Percentiles rank a stretch among this genome's conserved stretches.
These are phyloP conservation scores for Volucella inanis DNA, from an alignment of 2,888 invertebrate genomes.

Conservation along the genomic window DNA sequence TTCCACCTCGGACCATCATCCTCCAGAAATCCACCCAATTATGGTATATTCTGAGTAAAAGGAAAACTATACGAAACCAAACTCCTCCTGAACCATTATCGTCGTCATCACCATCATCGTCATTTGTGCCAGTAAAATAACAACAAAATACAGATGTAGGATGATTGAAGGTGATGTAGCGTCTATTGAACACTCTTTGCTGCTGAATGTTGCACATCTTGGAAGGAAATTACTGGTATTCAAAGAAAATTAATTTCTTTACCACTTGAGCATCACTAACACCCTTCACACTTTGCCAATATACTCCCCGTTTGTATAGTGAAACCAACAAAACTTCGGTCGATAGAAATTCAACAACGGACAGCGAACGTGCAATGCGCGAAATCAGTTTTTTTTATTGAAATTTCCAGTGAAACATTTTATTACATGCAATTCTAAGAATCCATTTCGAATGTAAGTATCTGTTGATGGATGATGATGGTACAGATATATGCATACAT, in stretches of 20 bases:
- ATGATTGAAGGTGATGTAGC: constrained; percentile 41
- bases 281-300: constrained; percentile 38
- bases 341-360: not conserved
- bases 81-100: constrained; percentile 14
- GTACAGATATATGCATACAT: not conserved
- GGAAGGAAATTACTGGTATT: constrained; percentile 43
- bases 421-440: constrained; percentile 55
- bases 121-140: not conserved
- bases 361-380: constrained; percentile 26
- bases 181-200: not conserved
- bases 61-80: not conserved
- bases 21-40: constrained; percentile 17
- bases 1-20: not conserved
- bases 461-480: constrained; percentile 40
- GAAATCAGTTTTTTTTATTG: constrained; percentile 39
- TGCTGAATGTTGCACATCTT: not conserved
- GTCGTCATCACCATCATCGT: not conserved
- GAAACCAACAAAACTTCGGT: not conserved
- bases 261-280: constrained; percentile 16
- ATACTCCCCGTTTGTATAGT: not conserved
- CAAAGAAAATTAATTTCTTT: constrained; percentile 47
- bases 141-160: not conserved
- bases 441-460: constrained; percentile 41
- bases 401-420: constrained; percentile 58
- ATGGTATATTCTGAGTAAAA: constrained; percentile 4